Evolutionary conservation across 2,888 invertebrate species (phyloP).

Genomic region (Metallyticus violacea): DNA sequence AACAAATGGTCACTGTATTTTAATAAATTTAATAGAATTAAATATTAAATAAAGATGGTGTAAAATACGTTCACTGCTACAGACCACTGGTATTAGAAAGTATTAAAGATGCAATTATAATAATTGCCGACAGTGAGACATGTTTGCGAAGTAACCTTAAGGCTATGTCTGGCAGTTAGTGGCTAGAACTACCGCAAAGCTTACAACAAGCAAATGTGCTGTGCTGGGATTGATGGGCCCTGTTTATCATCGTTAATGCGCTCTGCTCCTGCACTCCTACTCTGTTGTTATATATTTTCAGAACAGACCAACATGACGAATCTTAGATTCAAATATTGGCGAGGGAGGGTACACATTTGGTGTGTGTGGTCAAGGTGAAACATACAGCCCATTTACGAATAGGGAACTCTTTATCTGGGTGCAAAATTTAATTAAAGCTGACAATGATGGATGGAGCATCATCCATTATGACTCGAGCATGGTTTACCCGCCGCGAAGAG

Average conservation of each 20-base stretch:
- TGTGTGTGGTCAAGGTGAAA: conserved; percentile 5
- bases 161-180: not conserved
- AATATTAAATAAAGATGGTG: not conserved
- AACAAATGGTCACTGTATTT: too few species aligned
- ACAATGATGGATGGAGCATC: conserved; percentile 21
- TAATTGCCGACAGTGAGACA: not conserved
- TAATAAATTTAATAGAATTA: too few species aligned
- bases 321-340: not conserved
- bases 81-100: not conserved
- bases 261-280: too few species aligned
- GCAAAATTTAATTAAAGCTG: conserved; percentile 22
- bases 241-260: not conserved
- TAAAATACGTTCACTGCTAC: not conserved
- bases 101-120: not conserved
- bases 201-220: not conserved
- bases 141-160: not conserved
- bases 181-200: not conserved
- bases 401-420: conserved; percentile 9
- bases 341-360: not conserved
- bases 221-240: not conserved
- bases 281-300: not conserved
- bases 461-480: not conserved
- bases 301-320: too few species aligned
- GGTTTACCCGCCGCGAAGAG: not conserved
- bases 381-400: not conserved